Conservation (phyloP, 2,797 vertebrate genomes). For the Siniperca obscura region DNA sequence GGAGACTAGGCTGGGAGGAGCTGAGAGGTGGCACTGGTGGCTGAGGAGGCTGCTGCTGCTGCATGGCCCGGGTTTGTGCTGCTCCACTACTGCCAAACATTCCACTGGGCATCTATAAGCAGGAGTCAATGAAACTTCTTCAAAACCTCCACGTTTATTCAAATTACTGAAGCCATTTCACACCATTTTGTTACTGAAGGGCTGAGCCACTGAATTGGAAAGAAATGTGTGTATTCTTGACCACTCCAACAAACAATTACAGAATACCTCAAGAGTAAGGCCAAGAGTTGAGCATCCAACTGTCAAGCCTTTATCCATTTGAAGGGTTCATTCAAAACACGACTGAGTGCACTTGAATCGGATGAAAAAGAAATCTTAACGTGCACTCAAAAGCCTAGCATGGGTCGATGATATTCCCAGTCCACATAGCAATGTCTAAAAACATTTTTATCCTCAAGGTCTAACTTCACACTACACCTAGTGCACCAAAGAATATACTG, state of each 20-base stretch:
- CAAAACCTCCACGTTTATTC: background rate
- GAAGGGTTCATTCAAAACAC: constrained; percentile 12
- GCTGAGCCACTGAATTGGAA: background rate
- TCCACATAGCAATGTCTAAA: constrained; percentile 4
- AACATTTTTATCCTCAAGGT: constrained; percentile 27
- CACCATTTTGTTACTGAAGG: background rate
- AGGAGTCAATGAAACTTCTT: constrained; percentile 4
- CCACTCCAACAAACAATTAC: background rate
- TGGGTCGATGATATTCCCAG: background rate
- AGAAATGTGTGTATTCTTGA: background rate
- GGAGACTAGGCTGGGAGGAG: constrained; percentile 99
- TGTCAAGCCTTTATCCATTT: constrained; percentile 1
- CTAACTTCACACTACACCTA: constrained; percentile 1
- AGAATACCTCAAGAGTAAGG: background rate
- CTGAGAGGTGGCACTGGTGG: constrained; percentile 97
- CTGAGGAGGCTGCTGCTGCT: constrained; percentile 89
- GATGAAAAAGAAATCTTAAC: constrained; percentile 1
- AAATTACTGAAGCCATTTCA: background rate
- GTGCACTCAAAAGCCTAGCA: constrained; percentile 18
- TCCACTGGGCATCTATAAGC: constrained; percentile 93
- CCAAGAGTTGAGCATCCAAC: background rate
- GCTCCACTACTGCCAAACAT: constrained; percentile 98
- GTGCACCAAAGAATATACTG: background rate
- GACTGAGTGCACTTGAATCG: constrained; percentile 24
- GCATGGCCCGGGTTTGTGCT: constrained; percentile 98